Base-by-base conservation (phyloP, 2,113 vertebrate genomes). In the Puntigrus tetrazona region DNA sequence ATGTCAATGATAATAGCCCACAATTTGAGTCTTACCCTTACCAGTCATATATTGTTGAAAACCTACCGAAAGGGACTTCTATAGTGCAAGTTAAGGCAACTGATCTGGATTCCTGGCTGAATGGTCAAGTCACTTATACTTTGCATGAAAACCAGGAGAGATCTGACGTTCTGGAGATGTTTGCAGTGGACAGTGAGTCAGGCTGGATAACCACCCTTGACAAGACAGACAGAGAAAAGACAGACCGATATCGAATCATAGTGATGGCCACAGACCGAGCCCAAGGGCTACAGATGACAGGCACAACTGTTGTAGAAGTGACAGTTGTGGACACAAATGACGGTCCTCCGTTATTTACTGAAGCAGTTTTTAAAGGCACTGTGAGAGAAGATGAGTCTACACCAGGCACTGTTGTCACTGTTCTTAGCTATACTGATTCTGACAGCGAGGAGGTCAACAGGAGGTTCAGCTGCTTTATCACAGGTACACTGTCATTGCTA, bases 121-220 rank as follows among this genome's bases (percentile, higher is more conserved):
- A 96, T 3, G 94, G 95, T 43, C 95, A 94, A 50, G 90, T 96
- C 50, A 91, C 89, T 22, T 96, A 96, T 76, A 94, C 91, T 69
- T 88, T 96, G 55, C 93, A 95, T 86, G 91, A 90, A 65, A 92
- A 90, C 55, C 95, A 96, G 79, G 92, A 93, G 3, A 14, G 41
- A 0, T 77, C 88, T 31, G 95, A 95, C 0, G 0, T 95, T 84
- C 61, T 92, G 0, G 94, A 95, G 13, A 92, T 93, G 61, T 96
- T 96, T 88, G 47, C 94, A 76, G 92, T 96, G 81, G 92, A 94
- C 81, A 34, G 89, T 86, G 95, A 95, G 87, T 95, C 92, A 3
- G 96, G 96, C 77, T 96, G 96, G 96, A 93, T 96, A 78, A 95
- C 93, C 4, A 96, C 96, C 31, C 91, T 96, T 0, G 93, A 78